Evolutionary conservation across 1,140 invertebrate genomes (phyloP).

Genomic region (Polypedilum pembai): DNA sequence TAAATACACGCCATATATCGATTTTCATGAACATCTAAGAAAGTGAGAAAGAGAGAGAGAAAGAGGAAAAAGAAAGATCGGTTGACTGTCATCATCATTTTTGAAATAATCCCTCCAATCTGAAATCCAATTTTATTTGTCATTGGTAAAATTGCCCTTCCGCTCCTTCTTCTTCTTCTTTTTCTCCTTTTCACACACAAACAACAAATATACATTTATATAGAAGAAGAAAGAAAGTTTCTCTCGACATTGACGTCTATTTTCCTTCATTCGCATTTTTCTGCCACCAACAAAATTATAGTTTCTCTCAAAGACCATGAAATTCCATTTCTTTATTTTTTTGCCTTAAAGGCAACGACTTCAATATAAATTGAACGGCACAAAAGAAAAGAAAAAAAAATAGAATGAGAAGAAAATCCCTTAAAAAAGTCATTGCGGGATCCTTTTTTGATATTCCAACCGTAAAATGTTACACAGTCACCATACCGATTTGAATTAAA

Average conservation of each 20-base stretch:
- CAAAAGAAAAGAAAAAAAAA: not conserved
- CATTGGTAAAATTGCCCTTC: constrained; percentile 25
- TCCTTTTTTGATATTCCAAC: constrained; percentile 12
- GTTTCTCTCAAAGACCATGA: not conserved
- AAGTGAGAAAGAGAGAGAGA: too few species aligned
- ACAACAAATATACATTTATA: not conserved
- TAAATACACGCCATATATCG: too few species aligned
- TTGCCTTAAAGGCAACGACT: not conserved
- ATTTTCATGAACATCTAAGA: too few species aligned
- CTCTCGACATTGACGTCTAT: not conserved
- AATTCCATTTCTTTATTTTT: not conserved
- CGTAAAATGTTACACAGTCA: constrained; percentile 5
- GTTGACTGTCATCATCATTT: constrained; percentile 26
- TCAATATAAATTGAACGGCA: constrained; percentile 10
- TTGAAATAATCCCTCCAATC: constrained; percentile 22
- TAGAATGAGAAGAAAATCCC: not conserved
- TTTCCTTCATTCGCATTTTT: not conserved
- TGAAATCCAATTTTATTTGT: constrained; percentile 27
- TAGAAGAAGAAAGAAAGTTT: too few species aligned
- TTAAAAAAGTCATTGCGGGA: constrained; percentile 17
- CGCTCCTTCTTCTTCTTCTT: too few species aligned
- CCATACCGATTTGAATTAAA: constrained; percentile 18
- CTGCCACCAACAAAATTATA: not conserved
- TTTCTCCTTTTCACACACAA: not conserved
- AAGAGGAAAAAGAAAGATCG: not conserved